phyloP scores from a whole-genome alignment of 2,888 invertebrate genomes.

The Frankliniella intonsa region DNA sequence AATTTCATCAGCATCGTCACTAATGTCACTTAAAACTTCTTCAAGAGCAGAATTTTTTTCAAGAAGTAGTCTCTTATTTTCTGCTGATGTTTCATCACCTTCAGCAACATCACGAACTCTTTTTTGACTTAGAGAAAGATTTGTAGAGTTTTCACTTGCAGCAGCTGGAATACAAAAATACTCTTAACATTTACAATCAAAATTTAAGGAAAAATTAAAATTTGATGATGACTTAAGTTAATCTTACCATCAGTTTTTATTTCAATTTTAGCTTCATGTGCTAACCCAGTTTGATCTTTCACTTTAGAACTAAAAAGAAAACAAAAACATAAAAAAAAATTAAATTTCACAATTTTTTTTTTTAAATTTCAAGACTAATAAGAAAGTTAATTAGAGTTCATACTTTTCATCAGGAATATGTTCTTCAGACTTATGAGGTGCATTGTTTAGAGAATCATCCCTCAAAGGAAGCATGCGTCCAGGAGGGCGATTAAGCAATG shows the following conservation, averaged over 20 bases:
- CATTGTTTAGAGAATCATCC: not conserved
- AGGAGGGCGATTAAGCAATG: not conserved
- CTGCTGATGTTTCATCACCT: not conserved
- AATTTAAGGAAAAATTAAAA: not conserved
- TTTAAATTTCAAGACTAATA: not conserved
- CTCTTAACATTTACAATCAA: not conserved
- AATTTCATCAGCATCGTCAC: constrained; percentile 84
- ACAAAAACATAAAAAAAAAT: not conserved
- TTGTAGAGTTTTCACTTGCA: not conserved
- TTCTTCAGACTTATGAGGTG: not conserved
- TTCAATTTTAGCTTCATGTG: not conserved
- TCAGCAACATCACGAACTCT: not conserved
- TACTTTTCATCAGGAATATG: not conserved
- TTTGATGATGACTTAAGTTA: not conserved
- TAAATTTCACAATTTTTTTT: not conserved
- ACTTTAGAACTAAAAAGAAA: not conserved
- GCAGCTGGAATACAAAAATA: no score
- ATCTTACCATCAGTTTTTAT: not conserved
- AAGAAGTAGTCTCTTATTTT: constrained; percentile 46
- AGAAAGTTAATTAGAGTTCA: not conserved
- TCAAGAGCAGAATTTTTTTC: constrained; percentile 40
- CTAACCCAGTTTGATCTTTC: not conserved
- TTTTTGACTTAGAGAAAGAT: not conserved
- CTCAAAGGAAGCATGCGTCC: not conserved
- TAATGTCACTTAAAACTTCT: constrained; percentile 75